A percentile compares a stretch with the other conserved stretches of the same genome.
These are phyloP conservation scores for Cyclophora punctaria DNA, from an alignment of 2,888 invertebrate genomes.

Conservation along the genomic window DNA sequence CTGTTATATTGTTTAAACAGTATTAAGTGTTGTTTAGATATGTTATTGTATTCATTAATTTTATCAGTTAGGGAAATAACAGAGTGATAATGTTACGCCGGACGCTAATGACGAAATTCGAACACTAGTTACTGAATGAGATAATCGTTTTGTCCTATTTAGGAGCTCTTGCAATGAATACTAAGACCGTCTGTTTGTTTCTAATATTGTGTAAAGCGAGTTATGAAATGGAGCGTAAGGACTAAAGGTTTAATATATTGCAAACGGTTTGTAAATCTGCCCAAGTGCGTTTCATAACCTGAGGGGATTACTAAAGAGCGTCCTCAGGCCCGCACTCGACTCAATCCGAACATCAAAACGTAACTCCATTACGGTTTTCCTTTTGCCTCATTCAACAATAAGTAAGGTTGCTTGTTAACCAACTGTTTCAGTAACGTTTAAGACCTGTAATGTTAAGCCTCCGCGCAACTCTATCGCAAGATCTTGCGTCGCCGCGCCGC, in stretches of 20 bases:
- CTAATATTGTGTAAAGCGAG: conserved; percentile 49
- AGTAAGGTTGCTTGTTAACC: conserved; percentile 35
- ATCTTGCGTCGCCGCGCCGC: conserved; percentile 55
- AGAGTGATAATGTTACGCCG: no score
- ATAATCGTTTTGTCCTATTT: neutral
- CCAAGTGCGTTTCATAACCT: conserved; percentile 46
- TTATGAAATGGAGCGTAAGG: conserved; percentile 67
- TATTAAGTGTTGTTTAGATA: neutral
- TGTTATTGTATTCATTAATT: no score
- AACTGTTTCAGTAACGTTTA: conserved; percentile 54
- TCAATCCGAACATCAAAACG: conserved; percentile 15
- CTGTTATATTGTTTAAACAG: no score
- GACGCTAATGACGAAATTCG: no score
- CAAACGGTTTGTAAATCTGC: conserved; percentile 49
- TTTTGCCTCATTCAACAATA: conserved; percentile 51
- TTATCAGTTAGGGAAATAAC: no score
- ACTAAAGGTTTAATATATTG: conserved; percentile 44
- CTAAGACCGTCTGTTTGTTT: conserved; percentile 47
- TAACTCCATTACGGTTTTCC: conserved; percentile 47
- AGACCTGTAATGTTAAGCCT: conserved; percentile 31
- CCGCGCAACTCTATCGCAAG: conserved; percentile 66
- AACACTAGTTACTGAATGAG: no score
- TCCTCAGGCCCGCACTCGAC: no score
- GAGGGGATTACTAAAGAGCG: conserved; percentile 38
- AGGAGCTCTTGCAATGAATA: conserved; percentile 26